Evolutionary conservation across 2,888 invertebrate species (phyloP).

Genomic region (Drosophila mettleri): DNA sequence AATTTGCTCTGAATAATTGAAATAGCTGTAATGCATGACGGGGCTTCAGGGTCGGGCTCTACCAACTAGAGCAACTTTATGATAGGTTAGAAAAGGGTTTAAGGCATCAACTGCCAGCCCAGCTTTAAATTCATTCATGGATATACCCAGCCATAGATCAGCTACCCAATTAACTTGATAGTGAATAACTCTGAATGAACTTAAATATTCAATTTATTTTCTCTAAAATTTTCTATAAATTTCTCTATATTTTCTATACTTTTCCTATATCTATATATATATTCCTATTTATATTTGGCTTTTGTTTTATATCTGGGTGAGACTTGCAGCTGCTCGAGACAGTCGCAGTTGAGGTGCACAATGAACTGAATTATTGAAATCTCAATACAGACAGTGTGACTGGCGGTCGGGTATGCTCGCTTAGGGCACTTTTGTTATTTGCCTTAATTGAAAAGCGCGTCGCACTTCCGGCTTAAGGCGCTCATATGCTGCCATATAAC

Average conservation of each 20-base stretch:
- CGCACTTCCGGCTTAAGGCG: conserved; percentile 71
- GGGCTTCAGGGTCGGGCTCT: no score
- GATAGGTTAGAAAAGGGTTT: background rate
- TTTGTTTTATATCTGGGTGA: no score
- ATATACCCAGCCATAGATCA: background rate
- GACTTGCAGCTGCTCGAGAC: no score
- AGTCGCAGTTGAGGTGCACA: no score
- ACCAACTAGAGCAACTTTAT: no score
- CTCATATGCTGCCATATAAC: conserved; percentile 20
- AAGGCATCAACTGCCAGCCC: background rate
- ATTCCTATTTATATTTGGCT: no score
- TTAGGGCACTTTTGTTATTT: conserved; percentile 17
- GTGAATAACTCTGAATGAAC: background rate
- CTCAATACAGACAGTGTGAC: background rate
- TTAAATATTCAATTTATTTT: background rate
- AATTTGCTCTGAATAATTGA: no score
- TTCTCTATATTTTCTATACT: background rate
- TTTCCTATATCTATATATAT: no score
- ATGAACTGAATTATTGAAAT: background rate
- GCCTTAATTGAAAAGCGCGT: conserved; percentile 78
- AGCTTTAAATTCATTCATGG: background rate
- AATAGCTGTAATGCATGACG: no score
- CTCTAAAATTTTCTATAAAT: no score
- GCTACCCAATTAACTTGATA: background rate
- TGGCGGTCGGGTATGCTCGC: background rate